Base-by-base conservation (phyloP, 2,888 invertebrate species). In the Aphidoletes aphidimyza region DNA sequence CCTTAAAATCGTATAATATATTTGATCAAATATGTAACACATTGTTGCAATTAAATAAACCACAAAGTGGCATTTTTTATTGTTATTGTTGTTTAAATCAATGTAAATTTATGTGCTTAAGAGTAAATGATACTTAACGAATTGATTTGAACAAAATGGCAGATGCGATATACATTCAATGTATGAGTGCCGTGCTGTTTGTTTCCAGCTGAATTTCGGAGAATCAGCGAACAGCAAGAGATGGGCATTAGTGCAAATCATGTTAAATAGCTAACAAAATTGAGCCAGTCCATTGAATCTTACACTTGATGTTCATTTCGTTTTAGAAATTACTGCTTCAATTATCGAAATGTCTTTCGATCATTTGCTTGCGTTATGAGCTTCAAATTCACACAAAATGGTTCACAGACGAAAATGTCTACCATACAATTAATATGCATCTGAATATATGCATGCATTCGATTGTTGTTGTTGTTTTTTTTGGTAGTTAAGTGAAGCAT, bases 1-100 rank as follows among this genome's bases (percentile, higher is more conserved):
- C n/a, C n/a, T n/a, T n/a, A n/a, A n/a, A n/a, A n/a, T n/a, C n/a
- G n/a, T n/a, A n/a, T n/a, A n/a, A n/a, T n/a, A n/a, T n/a, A n/a
- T n/a, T n/a, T n/a, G n/a, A n/a, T n/a, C n/a, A n/a, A n/a, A n/a
- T 47, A 47, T 47, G 3, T 22, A 26, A 3, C 26, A 26, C 59
- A 30, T 11, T 26, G n/a, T 19, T 2, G 26, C n/a, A 34, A 59
- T 59, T 59, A 26, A 59, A 59, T 26, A 59, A 59, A 26, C 59
- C 59, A 26, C 59, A 59, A 59, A 59, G 59, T 59, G 59, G 59
- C 17, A 22, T 59, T 14, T 59, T 69, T 47, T 47, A 47, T 59
- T 11, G 30, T 69, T 69, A 69, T 69, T 69, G 59, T 30, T 59
- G 59, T 69, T 6, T 69, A 34, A 69, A 59, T 59, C 59, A 59